These are phyloP conservation scores for Scolopax rusticola DNA, from an alignment of 2,797 vertebrate species.

Conservation along the genomic window DNA sequence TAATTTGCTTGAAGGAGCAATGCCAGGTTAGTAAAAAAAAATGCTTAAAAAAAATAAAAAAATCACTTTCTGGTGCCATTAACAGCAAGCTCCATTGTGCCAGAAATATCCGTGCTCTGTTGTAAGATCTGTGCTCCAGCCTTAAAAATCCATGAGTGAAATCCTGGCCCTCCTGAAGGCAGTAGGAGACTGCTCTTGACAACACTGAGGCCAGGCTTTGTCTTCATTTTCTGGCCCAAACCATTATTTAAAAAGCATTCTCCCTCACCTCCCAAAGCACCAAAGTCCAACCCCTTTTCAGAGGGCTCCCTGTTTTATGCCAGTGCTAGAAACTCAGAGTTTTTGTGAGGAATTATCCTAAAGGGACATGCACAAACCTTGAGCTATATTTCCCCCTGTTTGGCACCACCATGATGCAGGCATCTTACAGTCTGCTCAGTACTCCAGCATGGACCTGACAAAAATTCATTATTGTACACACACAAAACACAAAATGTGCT, in stretches of 20 bases:
- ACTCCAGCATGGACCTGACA: neutral
- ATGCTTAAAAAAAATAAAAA: neutral
- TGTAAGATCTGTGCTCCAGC: neutral
- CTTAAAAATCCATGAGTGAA: neutral
- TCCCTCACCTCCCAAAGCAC: neutral
- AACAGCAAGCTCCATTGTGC: neutral
- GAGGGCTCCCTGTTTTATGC: neutral
- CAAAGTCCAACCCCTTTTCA: neutral
- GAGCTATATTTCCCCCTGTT: neutral
- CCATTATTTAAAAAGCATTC: neutral
- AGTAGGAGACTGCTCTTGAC: neutral
- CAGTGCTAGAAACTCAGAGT: neutral
- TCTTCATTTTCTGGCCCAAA: neutral
- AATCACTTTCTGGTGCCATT: neutral
- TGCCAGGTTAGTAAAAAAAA: neutral
- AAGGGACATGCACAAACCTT: rapidly evolving
- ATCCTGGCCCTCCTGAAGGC: neutral
- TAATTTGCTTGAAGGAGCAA: slow-evolving; percentile 25
- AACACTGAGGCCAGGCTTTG: neutral
- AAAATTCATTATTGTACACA: rapidly evolving
- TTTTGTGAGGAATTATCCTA: neutral
- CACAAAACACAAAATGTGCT: neutral
- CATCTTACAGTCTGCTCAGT: neutral
- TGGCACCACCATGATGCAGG: neutral
- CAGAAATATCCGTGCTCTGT: neutral